These are phyloP conservation scores for Gadopsis marmoratus DNA, from an alignment of 2,797 vertebrate genomes.

Conservation along the genomic window DNA sequence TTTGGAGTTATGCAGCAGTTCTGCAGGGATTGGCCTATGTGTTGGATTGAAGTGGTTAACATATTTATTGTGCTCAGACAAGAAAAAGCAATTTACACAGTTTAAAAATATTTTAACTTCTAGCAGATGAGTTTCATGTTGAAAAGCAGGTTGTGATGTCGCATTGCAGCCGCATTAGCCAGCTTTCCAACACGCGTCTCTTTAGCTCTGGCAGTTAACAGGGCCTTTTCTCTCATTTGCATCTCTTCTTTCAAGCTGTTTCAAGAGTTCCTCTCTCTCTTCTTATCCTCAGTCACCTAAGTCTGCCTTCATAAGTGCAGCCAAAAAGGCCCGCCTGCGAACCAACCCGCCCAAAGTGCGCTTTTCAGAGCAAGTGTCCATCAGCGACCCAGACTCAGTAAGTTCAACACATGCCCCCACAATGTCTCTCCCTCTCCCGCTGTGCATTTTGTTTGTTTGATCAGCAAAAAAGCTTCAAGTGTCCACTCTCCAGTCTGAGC, in stretches of 20 bases:
- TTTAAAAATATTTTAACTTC: conserved; percentile 22
- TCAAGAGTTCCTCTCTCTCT: conserved; percentile 47
- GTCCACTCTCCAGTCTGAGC: conserved; percentile 18
- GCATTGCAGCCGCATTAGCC: conserved; percentile 54
- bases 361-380: conserved; percentile 98
- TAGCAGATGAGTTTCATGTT: conserved; percentile 29
- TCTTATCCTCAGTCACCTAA: conserved; percentile 91
- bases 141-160: conserved; percentile 40
- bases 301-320: conserved; percentile 98
- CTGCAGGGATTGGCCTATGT: conserved; percentile 4
- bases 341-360: conserved; percentile 97
- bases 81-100: conserved; percentile 1
- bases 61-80: conserved; percentile 5
- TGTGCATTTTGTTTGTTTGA: conserved; percentile 39
- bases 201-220: conserved; percentile 48
- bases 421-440: not conserved
- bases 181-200: conserved; percentile 31
- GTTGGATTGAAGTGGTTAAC: not conserved
- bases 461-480: conserved; percentile 23
- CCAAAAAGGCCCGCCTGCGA: conserved; percentile 96
- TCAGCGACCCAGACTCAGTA: conserved; percentile 95
- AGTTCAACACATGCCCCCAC: conserved; percentile 66
- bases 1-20: conserved; percentile 4
- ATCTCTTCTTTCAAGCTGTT: conserved; percentile 47
- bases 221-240: conserved; percentile 58